Evolutionary conservation across 2,888 invertebrate species (phyloP).

Genomic region (Cryptocheilus praepositus): DNA sequence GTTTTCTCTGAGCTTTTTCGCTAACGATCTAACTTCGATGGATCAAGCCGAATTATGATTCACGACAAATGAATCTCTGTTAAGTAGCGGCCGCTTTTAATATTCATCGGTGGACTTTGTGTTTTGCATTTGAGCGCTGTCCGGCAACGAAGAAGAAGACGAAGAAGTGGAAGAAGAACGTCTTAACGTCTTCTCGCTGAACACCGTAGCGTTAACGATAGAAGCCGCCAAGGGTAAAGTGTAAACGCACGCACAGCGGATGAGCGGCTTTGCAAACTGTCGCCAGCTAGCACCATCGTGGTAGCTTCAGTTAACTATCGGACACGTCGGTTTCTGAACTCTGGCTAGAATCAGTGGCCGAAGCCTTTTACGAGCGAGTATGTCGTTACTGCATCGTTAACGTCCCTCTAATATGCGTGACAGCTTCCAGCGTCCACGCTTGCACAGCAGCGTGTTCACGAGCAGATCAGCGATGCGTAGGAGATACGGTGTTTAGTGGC

Average conservation of each 20-base stretch:
- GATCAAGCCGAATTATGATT: no score
- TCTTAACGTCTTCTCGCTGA: not conserved
- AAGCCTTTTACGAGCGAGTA: slow-evolving; percentile 42
- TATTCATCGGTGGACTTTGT: no score
- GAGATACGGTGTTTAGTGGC: not conserved
- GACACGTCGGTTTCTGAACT: slow-evolving; percentile 6
- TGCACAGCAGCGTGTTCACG: slow-evolving; percentile 15
- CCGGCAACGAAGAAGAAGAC: no score
- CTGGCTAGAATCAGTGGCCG: slow-evolving; percentile 2
- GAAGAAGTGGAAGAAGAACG: no score
- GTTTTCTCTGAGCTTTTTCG: no score
- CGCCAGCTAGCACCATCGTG: no score
- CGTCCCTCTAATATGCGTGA: slow-evolving; percentile 34
- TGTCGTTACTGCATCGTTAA: slow-evolving; percentile 36
- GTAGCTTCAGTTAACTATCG: slow-evolving; percentile 32
- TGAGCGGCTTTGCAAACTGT: no score
- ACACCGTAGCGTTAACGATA: not conserved
- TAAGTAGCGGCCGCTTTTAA: no score
- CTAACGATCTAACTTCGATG: no score
- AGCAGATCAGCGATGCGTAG: slow-evolving; percentile 23
- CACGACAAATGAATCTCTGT: no score
- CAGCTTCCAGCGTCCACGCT: slow-evolving; percentile 28
- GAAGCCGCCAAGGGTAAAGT: not conserved
- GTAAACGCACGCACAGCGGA: no score
- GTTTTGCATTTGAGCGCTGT: no score